Conservation (phyloP, 1,140 invertebrate species). For the Cydia fagiglandana region DNA sequence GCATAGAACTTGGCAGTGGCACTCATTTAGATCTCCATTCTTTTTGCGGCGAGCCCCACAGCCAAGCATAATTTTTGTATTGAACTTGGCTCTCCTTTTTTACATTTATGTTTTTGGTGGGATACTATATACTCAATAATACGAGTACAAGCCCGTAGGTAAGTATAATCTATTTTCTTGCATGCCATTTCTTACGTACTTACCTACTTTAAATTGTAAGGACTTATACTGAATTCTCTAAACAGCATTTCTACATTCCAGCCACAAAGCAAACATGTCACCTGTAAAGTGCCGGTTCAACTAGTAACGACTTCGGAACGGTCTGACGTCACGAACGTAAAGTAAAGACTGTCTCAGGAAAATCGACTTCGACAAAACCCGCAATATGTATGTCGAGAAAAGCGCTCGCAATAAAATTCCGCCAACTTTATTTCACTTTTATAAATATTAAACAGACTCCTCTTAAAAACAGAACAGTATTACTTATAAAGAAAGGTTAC, state of each 20-base stretch:
- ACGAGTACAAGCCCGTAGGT: no score
- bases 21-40: no score
- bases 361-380: background rate
- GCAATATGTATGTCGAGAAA: background rate
- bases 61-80: no score
- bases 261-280: background rate
- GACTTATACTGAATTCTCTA: background rate
- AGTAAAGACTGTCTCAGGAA: background rate
- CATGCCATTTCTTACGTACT: background rate
- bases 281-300: background rate
- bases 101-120: no score
- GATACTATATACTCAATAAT: no score
- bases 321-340: slow-evolving; percentile 5
- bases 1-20: no score
- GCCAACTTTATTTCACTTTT: background rate
- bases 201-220: background rate
- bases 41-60: no score
- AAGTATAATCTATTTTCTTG: no score
- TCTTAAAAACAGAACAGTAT: background rate
- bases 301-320: background rate
- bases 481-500: background rate
- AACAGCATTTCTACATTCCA: background rate
- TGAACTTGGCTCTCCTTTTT: no score
- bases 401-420: slow-evolving; percentile 1
- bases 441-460: slow-evolving; percentile 10